Evolutionary conservation across 1,140 invertebrate species (phyloP).

Genomic region (Apis mellifera): DNA sequence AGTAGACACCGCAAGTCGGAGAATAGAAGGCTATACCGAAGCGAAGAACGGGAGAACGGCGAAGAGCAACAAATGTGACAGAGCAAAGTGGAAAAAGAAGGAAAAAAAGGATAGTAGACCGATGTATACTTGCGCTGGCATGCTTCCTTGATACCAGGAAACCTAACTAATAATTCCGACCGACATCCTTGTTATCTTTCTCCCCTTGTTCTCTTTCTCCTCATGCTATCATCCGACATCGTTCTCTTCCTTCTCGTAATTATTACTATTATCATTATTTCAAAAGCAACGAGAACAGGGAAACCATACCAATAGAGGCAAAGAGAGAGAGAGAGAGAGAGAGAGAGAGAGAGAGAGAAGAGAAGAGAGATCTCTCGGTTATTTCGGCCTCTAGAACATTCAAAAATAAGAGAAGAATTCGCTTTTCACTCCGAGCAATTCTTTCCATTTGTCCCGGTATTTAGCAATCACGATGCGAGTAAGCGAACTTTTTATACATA

Average conservation of each 20-base stretch:
- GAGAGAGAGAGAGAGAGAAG: background rate
- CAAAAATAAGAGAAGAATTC: constrained; percentile 23
- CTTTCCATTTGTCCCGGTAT: constrained; percentile 58
- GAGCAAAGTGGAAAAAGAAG: constrained; percentile 30
- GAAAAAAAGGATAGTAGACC: background rate
- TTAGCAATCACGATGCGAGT: constrained; percentile 23
- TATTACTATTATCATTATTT: constrained; percentile 70
- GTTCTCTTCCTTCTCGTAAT: constrained; percentile 35
- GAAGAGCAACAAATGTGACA: background rate
- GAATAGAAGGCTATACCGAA: constrained; percentile 42
- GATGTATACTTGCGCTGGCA: constrained; percentile 28
- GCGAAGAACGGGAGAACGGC: background rate
- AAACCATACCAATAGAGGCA: background rate
- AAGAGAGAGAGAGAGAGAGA: background rate
- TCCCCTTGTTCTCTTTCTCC: background rate
- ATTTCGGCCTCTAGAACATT: background rate
- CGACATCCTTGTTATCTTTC: constrained; percentile 1
- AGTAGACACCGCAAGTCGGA: constrained; percentile 41
- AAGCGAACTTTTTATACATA: constrained; percentile 31
- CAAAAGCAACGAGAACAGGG: constrained; percentile 14
- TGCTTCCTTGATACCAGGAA: constrained; percentile 55
- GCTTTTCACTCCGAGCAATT: constrained; percentile 53
- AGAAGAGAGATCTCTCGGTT: constrained; percentile 62
- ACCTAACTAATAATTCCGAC: constrained; percentile 58
- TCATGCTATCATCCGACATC: background rate